A percentile compares a stretch with the other conserved stretches of the same genome.
phyloP scores from a whole-genome alignment of 2,888 invertebrate genomes.

The Crepidodera aurea region DNA sequence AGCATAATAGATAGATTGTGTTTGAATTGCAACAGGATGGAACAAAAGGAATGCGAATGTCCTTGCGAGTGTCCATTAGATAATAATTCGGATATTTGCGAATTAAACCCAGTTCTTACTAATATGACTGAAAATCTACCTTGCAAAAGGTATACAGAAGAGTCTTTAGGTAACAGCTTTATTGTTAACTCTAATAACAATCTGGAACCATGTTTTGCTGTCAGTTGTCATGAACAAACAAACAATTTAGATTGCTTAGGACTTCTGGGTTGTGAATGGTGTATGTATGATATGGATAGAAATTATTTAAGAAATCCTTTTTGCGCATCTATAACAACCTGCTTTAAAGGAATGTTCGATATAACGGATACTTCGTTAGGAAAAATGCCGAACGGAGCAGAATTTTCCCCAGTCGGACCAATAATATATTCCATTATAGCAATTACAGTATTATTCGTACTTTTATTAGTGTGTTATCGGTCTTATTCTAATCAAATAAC shows the following conservation, averaged over 20 bases:
- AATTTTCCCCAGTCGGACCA: conserved; percentile 83
- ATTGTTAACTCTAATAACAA: conserved; percentile 42
- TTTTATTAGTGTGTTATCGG: conserved; percentile 86
- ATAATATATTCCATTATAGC: conserved; percentile 87
- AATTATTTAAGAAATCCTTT: conserved; percentile 75
- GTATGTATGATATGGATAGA: conserved; percentile 80
- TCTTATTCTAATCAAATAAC: conserved; percentile 66
- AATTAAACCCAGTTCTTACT: conserved; percentile 36
- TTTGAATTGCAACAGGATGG: conserved; percentile 92
- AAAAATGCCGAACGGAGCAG: conserved; percentile 64
- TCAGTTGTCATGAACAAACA: conserved; percentile 72
- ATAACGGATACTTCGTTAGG: conserved; percentile 85
- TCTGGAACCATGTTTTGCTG: conserved; percentile 70
- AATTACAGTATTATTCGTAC: conserved; percentile 79
- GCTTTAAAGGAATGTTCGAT: conserved; percentile 87
- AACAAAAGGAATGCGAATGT: conserved; percentile 93
- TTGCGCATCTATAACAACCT: conserved; percentile 81
- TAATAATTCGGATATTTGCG: conserved; percentile 53
- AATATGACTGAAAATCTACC: conserved; percentile 53
- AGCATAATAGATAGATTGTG: conserved; percentile 88
- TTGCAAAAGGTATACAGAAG: conserved; percentile 52
- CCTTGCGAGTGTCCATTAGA: conserved; percentile 85
- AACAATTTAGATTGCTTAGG: conserved; percentile 72
- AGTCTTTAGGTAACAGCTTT: conserved; percentile 43
- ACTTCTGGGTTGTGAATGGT: conserved; percentile 92